phyloP scores from a whole-genome alignment of 2,113 vertebrate species.

The Apodemus sylvaticus region DNA sequence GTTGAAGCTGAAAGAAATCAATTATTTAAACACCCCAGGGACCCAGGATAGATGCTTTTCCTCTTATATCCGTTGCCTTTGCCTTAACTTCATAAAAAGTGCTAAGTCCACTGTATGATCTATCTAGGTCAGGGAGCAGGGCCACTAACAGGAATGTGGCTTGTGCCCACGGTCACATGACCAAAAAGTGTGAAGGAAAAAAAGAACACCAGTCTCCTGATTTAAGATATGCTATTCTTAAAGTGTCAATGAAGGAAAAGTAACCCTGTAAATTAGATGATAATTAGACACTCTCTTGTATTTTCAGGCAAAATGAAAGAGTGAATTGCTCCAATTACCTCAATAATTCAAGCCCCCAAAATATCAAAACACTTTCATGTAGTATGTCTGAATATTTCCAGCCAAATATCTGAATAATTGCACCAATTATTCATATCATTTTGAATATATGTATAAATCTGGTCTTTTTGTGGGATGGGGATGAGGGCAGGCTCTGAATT shows the following conservation, averaged over 20 bases:
- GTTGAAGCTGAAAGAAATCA: neutral
- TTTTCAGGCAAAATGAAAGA: conserved; percentile 53
- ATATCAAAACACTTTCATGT: conserved; percentile 69
- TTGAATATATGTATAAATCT: conserved; percentile 72
- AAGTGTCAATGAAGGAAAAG: conserved; percentile 47
- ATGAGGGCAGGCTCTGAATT: conserved; percentile 32
- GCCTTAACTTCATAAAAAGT: neutral
- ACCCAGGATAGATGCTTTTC: neutral
- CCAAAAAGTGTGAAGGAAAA: conserved; percentile 24
- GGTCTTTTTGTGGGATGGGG: neutral
- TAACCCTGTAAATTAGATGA: conserved; percentile 58
- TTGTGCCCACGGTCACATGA: conserved; percentile 16
- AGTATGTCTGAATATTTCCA: conserved; percentile 63
- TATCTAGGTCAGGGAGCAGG: conserved; percentile 40
- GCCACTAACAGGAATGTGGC: neutral
- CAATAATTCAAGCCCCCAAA: conserved; percentile 59
- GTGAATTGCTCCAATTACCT: conserved; percentile 73
- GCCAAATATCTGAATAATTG: conserved; percentile 76
- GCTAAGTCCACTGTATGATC: neutral
- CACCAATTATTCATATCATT: conserved; percentile 74
- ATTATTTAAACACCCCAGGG: neutral
- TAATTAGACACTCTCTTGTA: conserved; percentile 59
- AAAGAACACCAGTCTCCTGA: neutral
- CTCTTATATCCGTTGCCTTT: neutral
- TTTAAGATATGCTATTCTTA: conserved; percentile 47